Conservation (phyloP, 2,113 vertebrate genomes). For the Martes martes region DNA sequence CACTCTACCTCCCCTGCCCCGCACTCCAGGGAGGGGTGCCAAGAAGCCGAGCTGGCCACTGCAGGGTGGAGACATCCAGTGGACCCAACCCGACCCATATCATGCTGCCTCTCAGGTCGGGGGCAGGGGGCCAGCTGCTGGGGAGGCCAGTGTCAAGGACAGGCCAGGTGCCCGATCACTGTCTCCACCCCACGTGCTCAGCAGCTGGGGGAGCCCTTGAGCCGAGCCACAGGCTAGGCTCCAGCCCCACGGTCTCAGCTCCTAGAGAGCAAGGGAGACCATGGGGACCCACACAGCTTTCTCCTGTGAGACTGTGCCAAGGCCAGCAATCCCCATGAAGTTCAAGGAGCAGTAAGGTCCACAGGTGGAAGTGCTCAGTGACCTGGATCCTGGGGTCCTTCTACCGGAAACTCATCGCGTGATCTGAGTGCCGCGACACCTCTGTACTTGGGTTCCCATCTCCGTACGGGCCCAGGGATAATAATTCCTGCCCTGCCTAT, state of each 20-base stretch:
- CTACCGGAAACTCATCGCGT: neutral
- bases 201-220: slow-evolving; percentile 44
- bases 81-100: rapidly evolving
- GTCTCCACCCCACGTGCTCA: neutral
- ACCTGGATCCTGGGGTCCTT: neutral
- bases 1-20: neutral
- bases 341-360: neutral
- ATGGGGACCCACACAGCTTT: neutral
- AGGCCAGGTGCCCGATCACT: neutral
- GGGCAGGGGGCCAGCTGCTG: neutral
- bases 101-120: neutral
- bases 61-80: neutral
- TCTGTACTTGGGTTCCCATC: neutral
- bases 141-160: neutral
- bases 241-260: neutral
- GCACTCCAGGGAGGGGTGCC: neutral
- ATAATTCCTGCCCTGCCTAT: neutral
- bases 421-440: neutral
- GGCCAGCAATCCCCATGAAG: neutral
- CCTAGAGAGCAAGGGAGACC: neutral
- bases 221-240: neutral
- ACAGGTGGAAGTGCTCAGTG: neutral
- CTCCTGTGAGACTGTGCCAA: neutral
- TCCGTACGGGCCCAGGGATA: neutral
- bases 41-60: neutral